Percentiles rank a stretch among this genome's conserved stretches.
Evolutionary conservation across 2,888 invertebrate genomes (phyloP).

Genomic region (Melanotus villosus): DNA sequence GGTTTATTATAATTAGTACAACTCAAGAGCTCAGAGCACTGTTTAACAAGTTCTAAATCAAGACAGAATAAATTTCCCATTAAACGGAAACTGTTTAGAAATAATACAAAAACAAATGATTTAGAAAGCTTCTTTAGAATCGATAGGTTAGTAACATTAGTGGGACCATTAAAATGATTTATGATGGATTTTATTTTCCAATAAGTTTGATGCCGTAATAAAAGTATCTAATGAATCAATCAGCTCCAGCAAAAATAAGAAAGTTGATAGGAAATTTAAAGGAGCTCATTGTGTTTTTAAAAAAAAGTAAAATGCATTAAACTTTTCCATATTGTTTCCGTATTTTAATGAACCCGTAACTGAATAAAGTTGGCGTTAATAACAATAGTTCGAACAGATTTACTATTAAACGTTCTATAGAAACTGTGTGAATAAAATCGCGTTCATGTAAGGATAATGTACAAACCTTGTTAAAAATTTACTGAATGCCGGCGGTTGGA

Average conservation of each 20-base stretch:
- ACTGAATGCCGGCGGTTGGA: constrained; percentile 11
- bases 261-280: constrained; percentile 2
- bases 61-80: too few species aligned
- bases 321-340: constrained; percentile 17
- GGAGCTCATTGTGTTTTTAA: constrained; percentile 9
- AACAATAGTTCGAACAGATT: constrained; percentile 5
- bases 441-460: constrained; percentile 8
- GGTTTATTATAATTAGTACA: too few species aligned
- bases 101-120: background rate
- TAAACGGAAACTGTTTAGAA: background rate
- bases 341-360: constrained; percentile 4
- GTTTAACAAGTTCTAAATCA: too few species aligned
- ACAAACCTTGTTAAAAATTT: constrained; percentile 15
- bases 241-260: constrained; percentile 25
- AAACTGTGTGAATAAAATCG: background rate
- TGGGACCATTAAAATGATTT: constrained; percentile 33
- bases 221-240: constrained; percentile 38
- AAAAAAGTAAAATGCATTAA: constrained; percentile 16
- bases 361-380: constrained; percentile 1
- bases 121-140: constrained; percentile 12
- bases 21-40: too few species aligned
- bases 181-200: constrained; percentile 28
- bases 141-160: constrained; percentile 28
- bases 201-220: constrained; percentile 31
- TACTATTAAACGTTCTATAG: background rate